A percentile compares a stretch with the other conserved stretches of the same genome.
Conservation (phyloP, 2,113 vertebrate genomes). For the cattle (Bos taurus) region DNA sequence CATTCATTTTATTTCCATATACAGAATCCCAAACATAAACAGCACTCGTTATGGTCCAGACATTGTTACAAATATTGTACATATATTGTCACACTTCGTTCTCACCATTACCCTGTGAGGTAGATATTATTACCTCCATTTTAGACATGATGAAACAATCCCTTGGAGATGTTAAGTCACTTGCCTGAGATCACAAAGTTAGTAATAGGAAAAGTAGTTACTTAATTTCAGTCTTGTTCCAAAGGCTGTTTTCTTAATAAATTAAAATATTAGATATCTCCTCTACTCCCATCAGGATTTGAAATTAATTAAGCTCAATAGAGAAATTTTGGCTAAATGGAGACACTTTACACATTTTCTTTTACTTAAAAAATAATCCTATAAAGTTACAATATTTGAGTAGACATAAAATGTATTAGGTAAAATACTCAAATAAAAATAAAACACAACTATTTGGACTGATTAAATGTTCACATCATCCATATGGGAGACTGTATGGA, state of each 20-base stretch:
- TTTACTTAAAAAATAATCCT: neutral
- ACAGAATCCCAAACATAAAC: neutral
- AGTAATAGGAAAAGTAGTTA: neutral
- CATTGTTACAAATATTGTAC: neutral
- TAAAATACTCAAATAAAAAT: slow-evolving; percentile 42
- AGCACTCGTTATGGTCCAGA: neutral
- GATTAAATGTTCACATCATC: neutral
- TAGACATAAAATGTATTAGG: neutral
- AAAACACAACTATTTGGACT: neutral
- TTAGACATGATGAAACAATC: neutral
- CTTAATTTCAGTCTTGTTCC: neutral
- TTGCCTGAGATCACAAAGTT: neutral
- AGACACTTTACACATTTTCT: neutral
- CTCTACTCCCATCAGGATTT: neutral
- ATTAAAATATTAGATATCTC: neutral
- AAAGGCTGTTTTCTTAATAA: neutral
- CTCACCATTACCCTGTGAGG: neutral
- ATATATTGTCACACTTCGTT: neutral
- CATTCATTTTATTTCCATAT: slow-evolving; percentile 7
- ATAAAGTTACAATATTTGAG: neutral
- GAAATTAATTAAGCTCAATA: slow-evolving; percentile 18
- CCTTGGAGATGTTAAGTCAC: neutral
- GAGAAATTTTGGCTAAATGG: neutral
- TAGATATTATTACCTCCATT: neutral
- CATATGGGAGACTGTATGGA: neutral